Base-by-base conservation (phyloP, 2,797 vertebrate genomes). In the Clarias platycephalus region DNA sequence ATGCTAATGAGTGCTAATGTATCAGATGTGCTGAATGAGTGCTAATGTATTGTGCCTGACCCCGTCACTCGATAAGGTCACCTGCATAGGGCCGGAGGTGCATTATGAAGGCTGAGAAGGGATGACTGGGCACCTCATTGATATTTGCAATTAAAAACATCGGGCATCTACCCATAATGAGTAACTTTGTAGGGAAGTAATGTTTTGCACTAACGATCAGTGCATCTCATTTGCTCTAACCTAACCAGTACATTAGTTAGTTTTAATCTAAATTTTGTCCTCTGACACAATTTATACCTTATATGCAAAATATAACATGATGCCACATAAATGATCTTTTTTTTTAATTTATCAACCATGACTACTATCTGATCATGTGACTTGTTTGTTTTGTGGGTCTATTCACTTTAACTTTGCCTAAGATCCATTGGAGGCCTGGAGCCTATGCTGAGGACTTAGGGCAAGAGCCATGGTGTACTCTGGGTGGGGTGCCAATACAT, bases 1-100 rank as follows among this genome's bases (percentile, higher is more conserved):
- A 55, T 81, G 26, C 64, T 66, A 81, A 81, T 81, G 49, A 81
- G 64, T 67, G 40, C 63, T 67, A 81, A 81, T 80, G 76, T 78
- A 63, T 78, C 76, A 62, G 76, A 78, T 78, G 58, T 78, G 76
- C 76, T 78, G 76, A 62, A 78, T 78, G 76, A 63, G 57, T n/a
- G 76, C 58, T 79, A 80, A 66, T 67, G 63, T 81, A 81, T 68
- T 34, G 63, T 66, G 63, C 22, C 28, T 81, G 20, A 81, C 15
- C 24, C 16, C 9, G 60, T 12, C 60, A 49, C 60, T 81, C 63
- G 34, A 81, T 81, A 68, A 81, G 44, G 78, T 80, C 62, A 64
- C 26, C 13, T 1, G 8, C 37, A 2, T 5, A 31, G 40, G 63
- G 26, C 44, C 55, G 26, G 18, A 55, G 63, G 26, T 60, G 22